Base-by-base conservation (phyloP, 2,888 invertebrate genomes). In the Protodeltote pygarga region DNA sequence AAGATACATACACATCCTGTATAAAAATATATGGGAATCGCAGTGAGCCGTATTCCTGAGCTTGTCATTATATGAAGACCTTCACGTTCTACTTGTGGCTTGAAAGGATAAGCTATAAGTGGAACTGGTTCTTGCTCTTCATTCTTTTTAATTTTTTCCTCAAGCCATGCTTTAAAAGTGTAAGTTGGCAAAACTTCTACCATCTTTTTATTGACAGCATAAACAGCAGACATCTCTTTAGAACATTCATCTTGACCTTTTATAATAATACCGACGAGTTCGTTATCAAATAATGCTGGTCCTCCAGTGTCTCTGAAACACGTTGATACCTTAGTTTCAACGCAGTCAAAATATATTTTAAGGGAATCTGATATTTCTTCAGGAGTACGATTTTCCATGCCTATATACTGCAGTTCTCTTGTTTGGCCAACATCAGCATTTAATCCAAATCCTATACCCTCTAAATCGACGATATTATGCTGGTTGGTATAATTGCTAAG, bases 261-360 rank as follows among this genome's bases (percentile, higher is more conserved):
- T 3, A 65, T 61, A 3, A 91, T 66, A 15, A 92, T 67, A n/a
- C 91, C 90, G 34, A 88, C 59, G 2, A 92, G 73, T 73, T 88
- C 82, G 58, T 87, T 79, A 39, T 82, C 76, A 49, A 77, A 78
- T 50, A 91, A 69, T 5, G 75, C 79, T 5, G 91, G 89, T 1
- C 90, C 89, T 28, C 91, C 91, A 6, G 73, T 71, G 41, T 92
- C 91, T 73, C 73, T 87, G 54, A 86, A 92, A 69, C 91, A 92
- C 1, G 85, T 85, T 1, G 59, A 44, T n/a, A 85, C 71, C 67
- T 87, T 90, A 0, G 89, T 87, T 38, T 90, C 88, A 14, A 90
- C 72, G 46, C 91, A 92, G 52, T 90, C 91, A 60, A 90, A 77
- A 59, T 75, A 88, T 6, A 74, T 81, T 52, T 46, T 70, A 10